Percentiles rank a stretch among this genome's conserved stretches.
Evolutionary conservation across 92 coral and sea anemone species (phyloP).

Genomic region (Scolanthus callimorphus): DNA sequence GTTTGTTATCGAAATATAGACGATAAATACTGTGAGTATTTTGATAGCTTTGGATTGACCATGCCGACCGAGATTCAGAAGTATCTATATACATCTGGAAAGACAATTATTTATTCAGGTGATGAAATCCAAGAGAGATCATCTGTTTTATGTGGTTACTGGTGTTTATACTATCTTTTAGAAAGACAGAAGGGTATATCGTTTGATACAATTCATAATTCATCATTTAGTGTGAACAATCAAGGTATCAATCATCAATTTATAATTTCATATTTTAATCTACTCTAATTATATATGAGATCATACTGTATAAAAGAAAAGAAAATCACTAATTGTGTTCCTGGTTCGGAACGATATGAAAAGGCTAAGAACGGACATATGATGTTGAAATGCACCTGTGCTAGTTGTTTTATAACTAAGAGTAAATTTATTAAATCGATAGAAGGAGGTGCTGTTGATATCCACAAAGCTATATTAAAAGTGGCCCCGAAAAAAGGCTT

Average conservation of each 20-base stretch:
- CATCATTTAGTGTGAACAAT: not conserved
- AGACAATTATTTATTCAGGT: not conserved
- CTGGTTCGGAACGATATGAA: not conserved
- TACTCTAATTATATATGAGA: not conserved
- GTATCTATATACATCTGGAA: not conserved
- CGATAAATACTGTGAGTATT: conserved; percentile 1
- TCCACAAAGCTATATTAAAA: conserved; percentile 11
- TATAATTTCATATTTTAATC: conserved; percentile 1
- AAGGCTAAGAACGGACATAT: no score
- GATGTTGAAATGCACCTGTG: no score
- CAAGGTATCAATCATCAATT: not conserved
- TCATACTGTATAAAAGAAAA: not conserved
- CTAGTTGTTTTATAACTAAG: no score
- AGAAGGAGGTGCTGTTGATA: not conserved
- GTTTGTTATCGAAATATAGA: conserved; percentile 7
- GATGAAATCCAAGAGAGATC: conserved; percentile 15
- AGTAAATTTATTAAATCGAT: no score
- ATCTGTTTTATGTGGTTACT: conserved; percentile 7
- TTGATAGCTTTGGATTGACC: conserved; percentile 8
- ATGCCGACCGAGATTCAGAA: not conserved
- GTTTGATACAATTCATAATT: not conserved
- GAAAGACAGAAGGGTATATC: conserved; percentile 5
- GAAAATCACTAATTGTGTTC: not conserved
- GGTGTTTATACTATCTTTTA: not conserved
- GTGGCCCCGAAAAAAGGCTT: conserved; percentile 7